Evolutionary conservation across 1,140 invertebrate genomes (phyloP).

Genomic region (Habropoda laboriosa): DNA sequence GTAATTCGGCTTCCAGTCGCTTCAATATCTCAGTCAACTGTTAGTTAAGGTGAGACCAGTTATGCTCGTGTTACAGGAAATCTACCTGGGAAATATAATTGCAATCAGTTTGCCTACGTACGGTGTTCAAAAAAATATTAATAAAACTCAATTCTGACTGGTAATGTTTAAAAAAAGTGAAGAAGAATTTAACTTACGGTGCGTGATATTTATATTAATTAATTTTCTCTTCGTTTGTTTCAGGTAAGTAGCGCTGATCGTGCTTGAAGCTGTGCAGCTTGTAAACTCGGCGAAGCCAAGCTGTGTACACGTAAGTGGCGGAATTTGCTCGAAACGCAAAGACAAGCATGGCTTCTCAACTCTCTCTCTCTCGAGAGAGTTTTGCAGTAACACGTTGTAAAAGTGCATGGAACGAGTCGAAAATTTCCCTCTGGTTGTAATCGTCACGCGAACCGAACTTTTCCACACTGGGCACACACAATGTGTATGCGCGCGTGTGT

Average conservation of each 20-base stretch:
- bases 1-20: not conserved
- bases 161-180: no score
- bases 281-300: not conserved
- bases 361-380: no score
- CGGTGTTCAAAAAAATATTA: no score
- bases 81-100: not conserved
- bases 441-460: not conserved
- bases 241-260: slow-evolving; percentile 48
- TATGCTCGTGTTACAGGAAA: not conserved
- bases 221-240: slow-evolving; percentile 35
- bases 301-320: slow-evolving; percentile 48
- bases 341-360: no score
- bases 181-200: no score
- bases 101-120: not conserved
- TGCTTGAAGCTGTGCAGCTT: not conserved
- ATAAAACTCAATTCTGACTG: no score
- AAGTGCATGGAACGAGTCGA: no score
- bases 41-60: not conserved
- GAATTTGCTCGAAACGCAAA: not conserved
- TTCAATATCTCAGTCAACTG: not conserved
- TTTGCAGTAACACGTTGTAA: not conserved
- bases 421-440: slow-evolving; percentile 9
- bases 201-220: not conserved
- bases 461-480: not conserved
- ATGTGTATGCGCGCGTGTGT: no score